Evolutionary conservation across 1,140 invertebrate species (phyloP).

Genomic region (Drosophila seguyi): DNA sequence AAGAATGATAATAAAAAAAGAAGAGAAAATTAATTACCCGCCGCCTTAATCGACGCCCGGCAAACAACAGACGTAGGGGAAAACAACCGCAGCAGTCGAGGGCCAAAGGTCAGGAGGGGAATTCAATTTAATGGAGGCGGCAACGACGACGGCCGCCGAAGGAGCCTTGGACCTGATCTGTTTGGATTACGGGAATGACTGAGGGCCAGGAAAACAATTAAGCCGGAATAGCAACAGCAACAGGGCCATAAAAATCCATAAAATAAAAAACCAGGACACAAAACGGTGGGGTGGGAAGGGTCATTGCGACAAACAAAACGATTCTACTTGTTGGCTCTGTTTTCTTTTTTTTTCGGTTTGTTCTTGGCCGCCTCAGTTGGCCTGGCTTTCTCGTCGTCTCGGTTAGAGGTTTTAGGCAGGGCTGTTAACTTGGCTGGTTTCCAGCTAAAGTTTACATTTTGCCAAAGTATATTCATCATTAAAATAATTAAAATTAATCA

Average conservation of each 20-base stretch:
- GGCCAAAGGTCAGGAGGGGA: conserved; percentile 56
- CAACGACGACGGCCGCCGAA: conserved; percentile 6
- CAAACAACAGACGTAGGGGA: background rate
- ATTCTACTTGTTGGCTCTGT: conserved; percentile 47
- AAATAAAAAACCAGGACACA: conserved; percentile 15
- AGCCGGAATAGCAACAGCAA: conserved; percentile 48
- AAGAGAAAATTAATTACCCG: conserved; percentile 57
- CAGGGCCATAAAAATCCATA: conserved; percentile 67
- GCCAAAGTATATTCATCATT: background rate
- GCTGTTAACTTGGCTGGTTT: conserved; percentile 17
- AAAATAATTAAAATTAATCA: background rate
- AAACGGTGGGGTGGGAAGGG: conserved; percentile 28
- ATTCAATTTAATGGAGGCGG: conserved; percentile 21
- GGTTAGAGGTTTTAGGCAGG: conserved; percentile 9
- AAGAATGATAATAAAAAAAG: conserved; percentile 52
- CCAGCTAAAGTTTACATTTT: background rate
- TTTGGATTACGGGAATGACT: conserved; percentile 55
- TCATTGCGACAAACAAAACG: conserved; percentile 50
- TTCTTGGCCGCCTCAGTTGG: conserved; percentile 24
- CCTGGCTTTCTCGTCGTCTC: conserved; percentile 15
- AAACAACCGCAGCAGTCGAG: conserved; percentile 17
- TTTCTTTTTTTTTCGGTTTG: conserved; percentile 13
- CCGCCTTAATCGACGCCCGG: conserved; percentile 37
- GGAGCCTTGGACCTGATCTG: conserved; percentile 52
- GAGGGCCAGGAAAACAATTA: conserved; percentile 38